Percentiles rank a stretch among this genome's conserved stretches.
Conservation (phyloP, 2,113 vertebrate genomes). For the Ovis aries region DNA sequence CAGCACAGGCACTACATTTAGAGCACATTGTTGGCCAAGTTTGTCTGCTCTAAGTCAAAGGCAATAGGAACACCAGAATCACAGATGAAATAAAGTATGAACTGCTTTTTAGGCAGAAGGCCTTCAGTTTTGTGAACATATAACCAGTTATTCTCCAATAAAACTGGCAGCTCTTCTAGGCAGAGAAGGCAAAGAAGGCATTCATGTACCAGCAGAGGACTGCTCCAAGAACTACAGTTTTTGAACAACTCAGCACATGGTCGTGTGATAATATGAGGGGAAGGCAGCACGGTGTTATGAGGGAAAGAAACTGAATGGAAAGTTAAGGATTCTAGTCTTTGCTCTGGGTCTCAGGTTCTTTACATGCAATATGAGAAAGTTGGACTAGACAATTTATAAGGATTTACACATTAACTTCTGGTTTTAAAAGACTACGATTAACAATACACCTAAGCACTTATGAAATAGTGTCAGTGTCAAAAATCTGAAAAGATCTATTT, state of each 20-base stretch:
- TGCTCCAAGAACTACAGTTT: constrained; percentile 30
- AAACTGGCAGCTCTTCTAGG: constrained; percentile 41
- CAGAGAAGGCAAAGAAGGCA: neutral
- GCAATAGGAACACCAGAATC: neutral
- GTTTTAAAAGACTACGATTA: constrained; percentile 3
- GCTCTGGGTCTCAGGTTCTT: constrained; percentile 29
- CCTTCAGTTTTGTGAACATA: constrained; percentile 32
- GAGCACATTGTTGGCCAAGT: neutral
- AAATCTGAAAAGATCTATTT: constrained; percentile 21
- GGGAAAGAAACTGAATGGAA: neutral
- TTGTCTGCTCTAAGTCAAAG: neutral
- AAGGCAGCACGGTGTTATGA: constrained; percentile 47
- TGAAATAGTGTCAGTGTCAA: neutral
- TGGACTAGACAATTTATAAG: neutral
- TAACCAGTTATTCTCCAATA: constrained; percentile 29
- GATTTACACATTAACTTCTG: constrained; percentile 22
- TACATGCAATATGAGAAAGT: neutral
- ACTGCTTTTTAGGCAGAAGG: constrained; percentile 34
- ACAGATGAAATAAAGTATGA: constrained; percentile 23
- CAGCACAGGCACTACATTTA: neutral
- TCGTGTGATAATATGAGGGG: neutral
- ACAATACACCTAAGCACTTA: constrained; percentile 29
- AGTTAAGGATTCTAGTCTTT: constrained; percentile 28
- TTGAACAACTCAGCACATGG: constrained; percentile 31
- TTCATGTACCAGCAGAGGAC: constrained; percentile 20